A percentile compares a stretch with the other conserved stretches of the same genome.
phyloP scores from a whole-genome alignment of 1,140 invertebrate genomes.

The Drosophila santomea region DNA sequence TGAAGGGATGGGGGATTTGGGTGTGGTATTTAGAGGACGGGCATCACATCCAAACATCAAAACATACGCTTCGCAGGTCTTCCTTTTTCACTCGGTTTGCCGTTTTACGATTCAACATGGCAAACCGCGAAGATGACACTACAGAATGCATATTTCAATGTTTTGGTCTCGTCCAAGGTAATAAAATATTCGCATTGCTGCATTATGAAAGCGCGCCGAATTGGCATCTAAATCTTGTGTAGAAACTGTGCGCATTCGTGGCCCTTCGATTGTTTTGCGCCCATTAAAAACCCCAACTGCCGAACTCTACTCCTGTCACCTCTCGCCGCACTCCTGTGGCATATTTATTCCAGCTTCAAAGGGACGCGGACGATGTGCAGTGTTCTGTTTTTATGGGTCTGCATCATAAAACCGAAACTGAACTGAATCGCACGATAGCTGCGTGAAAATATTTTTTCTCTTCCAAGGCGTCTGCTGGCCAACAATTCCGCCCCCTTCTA shows the following conservation, averaged over 20 bases:
- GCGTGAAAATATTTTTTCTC: conserved; percentile 61
- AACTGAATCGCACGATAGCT: conserved; percentile 64
- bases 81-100: conserved; percentile 15
- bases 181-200: conserved; percentile 74
- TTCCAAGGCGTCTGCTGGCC: conserved; percentile 6
- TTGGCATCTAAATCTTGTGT: conserved; percentile 77
- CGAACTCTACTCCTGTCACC: conserved; percentile 9
- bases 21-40: too few species aligned
- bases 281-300: conserved; percentile 68
- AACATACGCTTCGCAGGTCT: conserved; percentile 37
- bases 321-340: conserved; percentile 55
- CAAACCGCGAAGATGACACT: conserved; percentile 63
- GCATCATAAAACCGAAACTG: conserved; percentile 74
- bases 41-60: conserved; percentile 40
- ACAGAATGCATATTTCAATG: conserved; percentile 79
- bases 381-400: conserved; percentile 72
- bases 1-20: too few species aligned
- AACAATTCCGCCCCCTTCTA: conserved; percentile 47
- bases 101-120: conserved; percentile 41
- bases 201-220: conserved; percentile 58
- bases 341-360: conserved; percentile 60
- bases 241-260: conserved; percentile 47
- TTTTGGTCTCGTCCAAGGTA: conserved; percentile 67
- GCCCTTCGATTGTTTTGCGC: conserved; percentile 73
- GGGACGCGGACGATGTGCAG: conserved; percentile 33